Evolutionary conservation across 2,113 vertebrate genomes (phyloP), one percentile per base, ranked within the genome.

Genomic region (Collichthys lucidus): DNA sequence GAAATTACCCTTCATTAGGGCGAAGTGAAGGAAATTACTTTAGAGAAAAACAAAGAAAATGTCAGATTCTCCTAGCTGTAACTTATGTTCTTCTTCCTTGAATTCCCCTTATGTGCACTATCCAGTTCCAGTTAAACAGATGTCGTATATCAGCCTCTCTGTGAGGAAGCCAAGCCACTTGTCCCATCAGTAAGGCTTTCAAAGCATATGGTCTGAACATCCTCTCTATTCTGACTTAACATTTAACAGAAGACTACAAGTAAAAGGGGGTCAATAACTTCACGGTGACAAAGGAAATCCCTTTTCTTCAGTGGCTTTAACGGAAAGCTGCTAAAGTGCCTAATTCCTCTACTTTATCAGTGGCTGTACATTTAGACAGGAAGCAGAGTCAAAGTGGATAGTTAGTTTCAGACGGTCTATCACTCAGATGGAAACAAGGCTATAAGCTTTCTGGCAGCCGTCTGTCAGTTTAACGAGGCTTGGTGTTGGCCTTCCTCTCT

Each of bases 91-190:
- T 4, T 76, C 77, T 75, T 68, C 77, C 62, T 46, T 50, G 40
- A 85, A 72, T 80, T 88, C 63, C 29, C 26, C 57, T 46, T 26
- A 26, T 75, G 71, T 29, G 31, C 55, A 73, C 53, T 84, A 89
- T 91, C 79, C 87, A 91, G 87, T 88, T 93, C 89, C 83, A 89
- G 85, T 85, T 74, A 83, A 82, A 64, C 93, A 94, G 92, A 92
- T 94, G 92, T 93, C 85, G 70, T 81, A 89, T 80, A 90, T 90
- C 85, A 89, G 80, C 68, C 57, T 53, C 80, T 77, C 77, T 47
- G 69, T 29, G 78, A 82, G 84, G 80, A 86, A 83, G 86, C 79
- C 76, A 75, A 82, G 73, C 82, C 79, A 83, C 83, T 87, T 75
- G 88, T 87, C 86, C 78, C 84, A 77, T 87, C 79, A 84, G 65